phyloP scores from a whole-genome alignment of 2,113 vertebrate genomes.

The Hydrolagus affinis region DNA sequence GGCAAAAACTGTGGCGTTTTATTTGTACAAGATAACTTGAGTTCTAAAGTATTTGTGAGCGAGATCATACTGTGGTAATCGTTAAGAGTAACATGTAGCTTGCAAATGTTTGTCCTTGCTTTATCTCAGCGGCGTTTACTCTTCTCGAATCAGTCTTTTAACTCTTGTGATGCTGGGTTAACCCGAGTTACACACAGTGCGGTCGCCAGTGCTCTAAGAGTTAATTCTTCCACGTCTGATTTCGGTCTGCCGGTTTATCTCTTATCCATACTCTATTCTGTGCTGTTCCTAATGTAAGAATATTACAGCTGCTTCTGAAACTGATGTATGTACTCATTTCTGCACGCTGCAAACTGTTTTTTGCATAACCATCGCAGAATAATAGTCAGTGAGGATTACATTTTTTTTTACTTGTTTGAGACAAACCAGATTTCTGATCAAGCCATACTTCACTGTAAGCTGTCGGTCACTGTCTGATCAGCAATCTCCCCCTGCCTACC shows the following conservation, averaged over 20 bases:
- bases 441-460: slow-evolving; percentile 2
- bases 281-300: not conserved
- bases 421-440: slow-evolving; percentile 9
- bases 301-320: not conserved
- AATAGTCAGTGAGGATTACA: not conserved
- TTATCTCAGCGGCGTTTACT: not conserved
- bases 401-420: not conserved
- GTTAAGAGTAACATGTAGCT: not conserved
- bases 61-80: slow-evolving; percentile 11
- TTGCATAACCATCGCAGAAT: not conserved
- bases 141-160: not conserved
- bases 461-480: slow-evolving; percentile 18
- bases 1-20: not conserved
- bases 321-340: not conserved
- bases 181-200: not conserved
- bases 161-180: not conserved
- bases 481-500: not conserved
- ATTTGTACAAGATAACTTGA: slow-evolving; percentile 16
- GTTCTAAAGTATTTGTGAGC: slow-evolving; percentile 1
- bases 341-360: slow-evolving; percentile 2
- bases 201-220: not conserved
- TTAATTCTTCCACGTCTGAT: not conserved
- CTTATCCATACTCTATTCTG: not conserved
- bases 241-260: not conserved
- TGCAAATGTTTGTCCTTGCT: not conserved